Percentiles rank a stretch among this genome's conserved stretches.
phyloP scores from a whole-genome alignment of 2,797 vertebrate species.

The Periparus ater region DNA sequence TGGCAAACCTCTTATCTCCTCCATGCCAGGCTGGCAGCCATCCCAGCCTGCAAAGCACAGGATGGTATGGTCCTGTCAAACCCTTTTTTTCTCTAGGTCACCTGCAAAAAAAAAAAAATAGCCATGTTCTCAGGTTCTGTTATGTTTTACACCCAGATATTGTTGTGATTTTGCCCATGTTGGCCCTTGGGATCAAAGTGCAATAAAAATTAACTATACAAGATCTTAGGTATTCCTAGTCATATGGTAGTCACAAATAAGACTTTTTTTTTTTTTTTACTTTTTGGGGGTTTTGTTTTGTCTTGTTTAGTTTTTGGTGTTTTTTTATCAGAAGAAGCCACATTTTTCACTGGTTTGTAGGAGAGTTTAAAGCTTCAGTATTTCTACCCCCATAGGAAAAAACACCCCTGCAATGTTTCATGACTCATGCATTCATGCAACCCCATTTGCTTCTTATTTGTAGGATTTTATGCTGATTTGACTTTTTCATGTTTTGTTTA shows the following conservation, averaged over 20 bases:
- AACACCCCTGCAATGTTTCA: background rate
- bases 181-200: background rate
- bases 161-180: background rate
- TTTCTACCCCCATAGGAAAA: background rate
- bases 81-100: background rate
- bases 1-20: background rate
- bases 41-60: background rate
- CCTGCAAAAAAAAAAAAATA: background rate
- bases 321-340: background rate
- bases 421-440: slow-evolving; percentile 21
- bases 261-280: background rate
- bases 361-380: slow-evolving; percentile 8
- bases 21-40: too few species aligned
- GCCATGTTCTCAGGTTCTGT: background rate
- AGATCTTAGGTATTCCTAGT: background rate
- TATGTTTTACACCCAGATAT: background rate
- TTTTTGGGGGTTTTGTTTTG: too few species aligned
- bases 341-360: background rate
- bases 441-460: slow-evolving; percentile 11
- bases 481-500: slow-evolving; percentile 38
- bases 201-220: background rate
- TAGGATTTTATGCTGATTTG: slow-evolving; percentile 24
- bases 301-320: too few species aligned
- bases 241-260: background rate
- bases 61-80: accelerated